Conservation (phyloP, 2,113 vertebrate species). For the Acanthochromis polyacanthus region DNA sequence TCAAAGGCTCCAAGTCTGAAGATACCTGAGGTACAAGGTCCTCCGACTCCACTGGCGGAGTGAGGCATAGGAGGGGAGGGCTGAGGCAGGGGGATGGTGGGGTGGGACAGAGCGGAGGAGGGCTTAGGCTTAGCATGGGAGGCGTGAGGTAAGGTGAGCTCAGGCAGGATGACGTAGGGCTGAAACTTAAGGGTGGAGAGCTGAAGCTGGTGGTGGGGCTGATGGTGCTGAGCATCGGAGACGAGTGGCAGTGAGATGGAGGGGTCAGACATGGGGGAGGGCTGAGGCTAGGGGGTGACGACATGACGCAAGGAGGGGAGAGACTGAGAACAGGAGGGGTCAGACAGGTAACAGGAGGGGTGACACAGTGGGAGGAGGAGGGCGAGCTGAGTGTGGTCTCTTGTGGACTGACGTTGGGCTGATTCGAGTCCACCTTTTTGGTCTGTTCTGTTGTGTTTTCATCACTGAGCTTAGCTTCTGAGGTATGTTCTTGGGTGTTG, state of each 20-base stretch:
- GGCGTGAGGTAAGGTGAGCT: constrained; percentile 80
- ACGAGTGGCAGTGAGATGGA: constrained; percentile 62
- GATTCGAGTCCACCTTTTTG: constrained; percentile 28
- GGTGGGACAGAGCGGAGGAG: constrained; percentile 70
- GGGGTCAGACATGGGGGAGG: constrained; percentile 72
- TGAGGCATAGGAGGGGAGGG: constrained; percentile 79
- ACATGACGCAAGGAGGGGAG: constrained; percentile 66
- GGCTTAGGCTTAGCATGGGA: constrained; percentile 77
- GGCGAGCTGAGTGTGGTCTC: constrained; percentile 34
- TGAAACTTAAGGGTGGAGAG: constrained; percentile 72
- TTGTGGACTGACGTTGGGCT: constrained; percentile 19
- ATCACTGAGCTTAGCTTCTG: constrained; percentile 51
- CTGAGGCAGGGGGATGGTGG: constrained; percentile 73
- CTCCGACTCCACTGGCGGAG: constrained; percentile 66
- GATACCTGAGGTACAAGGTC: constrained; percentile 71
- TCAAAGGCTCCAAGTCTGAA: constrained; percentile 68
- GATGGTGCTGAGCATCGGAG: constrained; percentile 41
- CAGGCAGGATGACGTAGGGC: constrained; percentile 78
- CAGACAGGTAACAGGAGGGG: constrained; percentile 51
- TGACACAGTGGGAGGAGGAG: constrained; percentile 34
- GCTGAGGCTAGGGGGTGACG: constrained; percentile 65
- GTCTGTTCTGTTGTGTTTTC: constrained; percentile 33
- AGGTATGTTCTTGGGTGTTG: constrained; percentile 34
- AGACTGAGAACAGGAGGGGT: constrained; percentile 69
- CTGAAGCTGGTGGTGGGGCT: constrained; percentile 64